These are phyloP conservation scores for Desmodus rotundus DNA, from an alignment of 2,113 vertebrate genomes.

Conservation along the genomic window DNA sequence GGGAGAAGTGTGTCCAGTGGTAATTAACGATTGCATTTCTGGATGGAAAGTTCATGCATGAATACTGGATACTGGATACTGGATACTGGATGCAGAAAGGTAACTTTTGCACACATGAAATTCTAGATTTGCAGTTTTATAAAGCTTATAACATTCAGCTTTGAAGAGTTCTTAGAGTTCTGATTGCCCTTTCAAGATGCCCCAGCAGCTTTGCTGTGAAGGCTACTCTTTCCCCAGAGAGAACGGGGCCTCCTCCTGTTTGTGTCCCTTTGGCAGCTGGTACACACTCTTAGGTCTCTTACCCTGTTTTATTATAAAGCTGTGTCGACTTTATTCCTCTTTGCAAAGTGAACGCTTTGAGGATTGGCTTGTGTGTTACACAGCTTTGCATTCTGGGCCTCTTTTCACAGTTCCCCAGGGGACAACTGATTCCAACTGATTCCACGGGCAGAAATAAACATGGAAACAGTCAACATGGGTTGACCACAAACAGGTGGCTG, in stretches of 20 bases:
- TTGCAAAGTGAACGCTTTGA: not conserved
- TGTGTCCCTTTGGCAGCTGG: not conserved
- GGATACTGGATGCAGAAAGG: not conserved
- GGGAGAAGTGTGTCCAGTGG: not conserved
- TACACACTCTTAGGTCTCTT: not conserved
- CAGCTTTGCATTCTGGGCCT: not conserved
- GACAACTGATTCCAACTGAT: not conserved
- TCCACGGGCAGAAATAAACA: not conserved
- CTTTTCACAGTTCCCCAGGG: accelerated
- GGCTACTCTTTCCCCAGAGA: not conserved
- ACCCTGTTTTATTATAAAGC: not conserved
- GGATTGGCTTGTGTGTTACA: accelerated
- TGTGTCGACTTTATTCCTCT: not conserved
- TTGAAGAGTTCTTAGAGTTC: not conserved
- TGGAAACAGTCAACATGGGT: not conserved
- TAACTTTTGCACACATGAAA: not conserved
- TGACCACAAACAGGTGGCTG: not conserved
- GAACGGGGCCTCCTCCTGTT: not conserved
- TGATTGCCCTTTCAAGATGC: not conserved
- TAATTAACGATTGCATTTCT: not conserved
- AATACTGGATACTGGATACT: not conserved
- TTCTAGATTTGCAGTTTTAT: not conserved
- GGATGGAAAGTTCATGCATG: not conserved
- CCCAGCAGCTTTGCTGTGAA: not conserved
- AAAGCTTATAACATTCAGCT: not conserved